Evolutionary conservation across 2,797 vertebrate genomes (phyloP).

Genomic region (Chromis chromis): DNA sequence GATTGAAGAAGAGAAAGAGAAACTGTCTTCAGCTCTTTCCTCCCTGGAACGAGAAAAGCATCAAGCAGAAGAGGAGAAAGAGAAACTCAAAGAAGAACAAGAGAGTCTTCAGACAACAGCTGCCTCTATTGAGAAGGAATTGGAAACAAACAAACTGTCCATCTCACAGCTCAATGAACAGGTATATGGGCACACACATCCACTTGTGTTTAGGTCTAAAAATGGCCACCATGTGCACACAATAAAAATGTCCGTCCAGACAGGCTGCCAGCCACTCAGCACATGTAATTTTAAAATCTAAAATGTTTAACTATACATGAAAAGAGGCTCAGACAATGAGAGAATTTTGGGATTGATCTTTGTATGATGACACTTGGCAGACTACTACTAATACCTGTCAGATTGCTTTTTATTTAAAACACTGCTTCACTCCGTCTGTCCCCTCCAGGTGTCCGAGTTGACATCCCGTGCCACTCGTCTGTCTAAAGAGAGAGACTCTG

Average conservation of each 20-base stretch:
- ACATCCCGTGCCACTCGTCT: constrained; percentile 72
- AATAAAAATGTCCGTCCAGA: background rate
- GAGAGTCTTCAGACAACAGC: constrained; percentile 52
- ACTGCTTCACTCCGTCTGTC: background rate
- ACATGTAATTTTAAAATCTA: background rate
- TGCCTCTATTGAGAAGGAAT: constrained; percentile 77
- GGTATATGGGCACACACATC: constrained; percentile 73
- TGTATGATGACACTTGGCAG: background rate
- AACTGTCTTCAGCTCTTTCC: constrained; percentile 45
- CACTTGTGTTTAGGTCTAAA: background rate
- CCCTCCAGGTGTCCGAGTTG: constrained; percentile 79
- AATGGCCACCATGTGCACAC: background rate
- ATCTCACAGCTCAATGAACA: constrained; percentile 80
- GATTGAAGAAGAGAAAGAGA: constrained; percentile 57
- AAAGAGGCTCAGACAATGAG: background rate
- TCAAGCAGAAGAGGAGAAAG: constrained; percentile 41
- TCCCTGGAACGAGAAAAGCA: constrained; percentile 64
- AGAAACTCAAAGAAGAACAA: constrained; percentile 49
- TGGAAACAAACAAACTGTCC: constrained; percentile 75
- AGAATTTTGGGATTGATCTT: background rate
- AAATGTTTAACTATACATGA: background rate
- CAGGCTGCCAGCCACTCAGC: background rate
- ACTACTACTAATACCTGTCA: background rate
- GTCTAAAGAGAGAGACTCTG: constrained; percentile 85
- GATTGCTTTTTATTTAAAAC: background rate